Conservation (phyloP, 2,113 vertebrate genomes). For the Tychaedon coryphoeus region DNA sequence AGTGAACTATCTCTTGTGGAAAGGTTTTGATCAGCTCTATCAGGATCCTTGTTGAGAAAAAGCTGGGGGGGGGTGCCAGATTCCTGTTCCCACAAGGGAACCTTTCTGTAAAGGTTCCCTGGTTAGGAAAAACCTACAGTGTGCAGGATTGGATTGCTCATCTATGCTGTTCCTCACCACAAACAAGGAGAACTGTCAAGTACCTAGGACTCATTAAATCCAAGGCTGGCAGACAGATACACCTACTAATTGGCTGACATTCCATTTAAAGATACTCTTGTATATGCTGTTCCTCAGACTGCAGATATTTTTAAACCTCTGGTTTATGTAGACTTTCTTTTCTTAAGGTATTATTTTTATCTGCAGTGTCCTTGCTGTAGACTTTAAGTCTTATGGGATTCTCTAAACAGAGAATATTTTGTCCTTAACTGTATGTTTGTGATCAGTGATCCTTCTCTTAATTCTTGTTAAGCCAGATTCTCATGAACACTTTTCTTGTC, state of each 20-base stretch:
- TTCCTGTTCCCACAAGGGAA: background rate
- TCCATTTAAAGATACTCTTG: conserved; percentile 2
- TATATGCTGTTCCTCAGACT: background rate
- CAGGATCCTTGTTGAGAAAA: background rate
- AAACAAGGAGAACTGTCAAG: background rate
- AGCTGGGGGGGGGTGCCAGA: background rate
- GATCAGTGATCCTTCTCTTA: background rate
- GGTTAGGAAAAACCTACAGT: background rate
- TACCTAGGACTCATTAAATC: background rate
- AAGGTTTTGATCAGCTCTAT: background rate
- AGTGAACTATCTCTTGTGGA: background rate
- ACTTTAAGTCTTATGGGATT: background rate
- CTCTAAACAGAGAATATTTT: background rate
- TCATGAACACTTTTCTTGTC: conserved; percentile 6
- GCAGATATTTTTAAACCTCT: background rate
- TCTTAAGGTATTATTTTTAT: background rate
- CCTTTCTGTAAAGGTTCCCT: background rate
- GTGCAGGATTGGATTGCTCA: background rate
- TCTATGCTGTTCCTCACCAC: background rate
- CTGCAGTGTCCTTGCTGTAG: background rate
- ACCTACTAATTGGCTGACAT: background rate
- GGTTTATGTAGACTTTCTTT: background rate
- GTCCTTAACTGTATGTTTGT: background rate
- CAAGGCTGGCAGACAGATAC: background rate
- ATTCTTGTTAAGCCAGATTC: background rate